Percentiles rank a stretch among this genome's conserved stretches.
Evolutionary conservation across 2,113 vertebrate species (phyloP).

Genomic region (Hypocryptadius cinnamomeus): DNA sequence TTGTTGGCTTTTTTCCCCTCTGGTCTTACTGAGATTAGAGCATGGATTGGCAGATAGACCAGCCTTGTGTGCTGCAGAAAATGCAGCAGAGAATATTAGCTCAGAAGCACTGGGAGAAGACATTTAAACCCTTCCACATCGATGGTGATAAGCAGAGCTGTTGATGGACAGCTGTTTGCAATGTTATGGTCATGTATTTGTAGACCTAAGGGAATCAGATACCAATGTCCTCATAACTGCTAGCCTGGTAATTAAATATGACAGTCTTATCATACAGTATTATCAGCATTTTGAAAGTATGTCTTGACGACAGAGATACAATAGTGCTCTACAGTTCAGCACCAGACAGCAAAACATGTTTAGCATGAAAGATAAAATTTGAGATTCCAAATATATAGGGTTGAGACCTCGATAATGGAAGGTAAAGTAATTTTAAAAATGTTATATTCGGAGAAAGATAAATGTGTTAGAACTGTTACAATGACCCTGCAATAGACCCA

Average conservation of each 20-base stretch:
- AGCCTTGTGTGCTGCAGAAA: neutral
- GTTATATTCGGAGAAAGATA: neutral
- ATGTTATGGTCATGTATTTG: slow-evolving; percentile 12
- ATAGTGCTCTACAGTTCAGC: neutral
- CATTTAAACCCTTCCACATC: neutral
- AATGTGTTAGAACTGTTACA: neutral
- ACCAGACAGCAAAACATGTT: neutral
- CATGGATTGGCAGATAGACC: neutral
- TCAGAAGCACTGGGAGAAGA: neutral
- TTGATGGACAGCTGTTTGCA: slow-evolving; percentile 43
- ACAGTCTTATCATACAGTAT: slow-evolving; percentile 39
- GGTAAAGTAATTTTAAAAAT: neutral
- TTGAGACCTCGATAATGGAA: neutral
- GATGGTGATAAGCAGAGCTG: slow-evolving; percentile 10
- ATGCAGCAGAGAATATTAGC: neutral
- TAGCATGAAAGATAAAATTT: neutral
- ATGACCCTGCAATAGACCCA: neutral
- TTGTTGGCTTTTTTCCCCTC: neutral
- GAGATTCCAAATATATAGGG: neutral
- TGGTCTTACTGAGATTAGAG: neutral
- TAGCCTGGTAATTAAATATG: slow-evolving; percentile 42
- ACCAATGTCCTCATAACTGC: slow-evolving; percentile 3
- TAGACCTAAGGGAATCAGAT: slow-evolving; percentile 44
- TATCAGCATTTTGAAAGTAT: slow-evolving; percentile 38
- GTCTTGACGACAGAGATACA: neutral